Conservation (phyloP, 2,113 vertebrate genomes). For the Platanista minor region DNA sequence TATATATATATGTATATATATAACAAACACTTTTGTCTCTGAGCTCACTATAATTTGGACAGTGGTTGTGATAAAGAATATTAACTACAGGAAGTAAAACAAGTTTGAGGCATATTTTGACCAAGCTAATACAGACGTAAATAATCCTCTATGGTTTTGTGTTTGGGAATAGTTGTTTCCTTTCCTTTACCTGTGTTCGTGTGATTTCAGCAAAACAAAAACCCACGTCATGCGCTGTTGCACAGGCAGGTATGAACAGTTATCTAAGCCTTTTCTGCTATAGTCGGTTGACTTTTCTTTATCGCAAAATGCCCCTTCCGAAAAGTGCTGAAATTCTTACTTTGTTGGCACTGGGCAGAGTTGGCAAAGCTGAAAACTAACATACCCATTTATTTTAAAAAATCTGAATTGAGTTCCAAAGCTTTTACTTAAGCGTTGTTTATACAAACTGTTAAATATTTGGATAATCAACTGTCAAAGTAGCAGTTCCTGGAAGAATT, state of each 20-base stretch:
- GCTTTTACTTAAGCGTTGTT: constrained; percentile 20
- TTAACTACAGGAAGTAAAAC: background rate
- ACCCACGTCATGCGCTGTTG: background rate
- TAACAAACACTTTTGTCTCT: background rate
- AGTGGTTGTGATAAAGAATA: background rate
- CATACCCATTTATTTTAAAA: background rate
- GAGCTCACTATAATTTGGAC: background rate
- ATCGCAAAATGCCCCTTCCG: background rate
- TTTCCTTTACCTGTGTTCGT: background rate
- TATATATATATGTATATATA: background rate
- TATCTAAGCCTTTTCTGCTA: background rate
- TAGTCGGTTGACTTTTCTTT: background rate
- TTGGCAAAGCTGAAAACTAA: constrained; percentile 31
- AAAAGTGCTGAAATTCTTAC: constrained; percentile 31
- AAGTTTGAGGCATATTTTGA: constrained; percentile 14
- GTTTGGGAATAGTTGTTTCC: background rate
- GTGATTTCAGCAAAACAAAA: constrained; percentile 6
- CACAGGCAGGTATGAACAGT: background rate
- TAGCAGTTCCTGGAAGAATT: constrained; percentile 41
- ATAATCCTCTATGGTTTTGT: background rate
- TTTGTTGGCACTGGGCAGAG: constrained; percentile 32
- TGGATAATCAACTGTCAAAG: constrained; percentile 30
- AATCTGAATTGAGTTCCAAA: constrained; percentile 17
- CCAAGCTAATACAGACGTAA: background rate
- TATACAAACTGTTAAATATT: constrained; percentile 54